Base-by-base conservation (phyloP, 92 coral and sea anemone genomes). In the Nematostella vectensis region DNA sequence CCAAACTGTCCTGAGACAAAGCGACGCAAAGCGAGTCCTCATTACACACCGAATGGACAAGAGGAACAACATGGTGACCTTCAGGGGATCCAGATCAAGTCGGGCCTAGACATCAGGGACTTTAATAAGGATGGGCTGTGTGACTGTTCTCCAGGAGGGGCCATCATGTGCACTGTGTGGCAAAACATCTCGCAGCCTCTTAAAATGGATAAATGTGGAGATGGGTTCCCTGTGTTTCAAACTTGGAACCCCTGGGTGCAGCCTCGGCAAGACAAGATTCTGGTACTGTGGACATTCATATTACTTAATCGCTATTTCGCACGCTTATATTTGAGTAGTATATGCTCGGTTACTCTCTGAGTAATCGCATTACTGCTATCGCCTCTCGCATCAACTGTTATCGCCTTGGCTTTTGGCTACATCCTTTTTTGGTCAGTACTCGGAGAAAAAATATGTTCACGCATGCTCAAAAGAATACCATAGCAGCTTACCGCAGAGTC, bases 181-280 rank as follows among this genome's bases (percentile, higher is more conserved):
- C 63, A 58, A 13, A 58, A 58, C 30, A 37, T 19, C 25, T 2
- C 44, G 1, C 63, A 58, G 63, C 47, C 63, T 29, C 31, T 58
- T 21, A 58, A 58, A 17, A 58, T 56, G 63, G 44, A 40, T 58
- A 16, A 12, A n/a, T 3, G 28, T 33, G 30, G n/a, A 0, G 30
- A 22, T 40, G 3, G 22, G 3, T 20, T 8, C 23, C 38, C 38
- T 22, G 63, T 58, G 16, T 58, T 58, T 58, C 63, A 37, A 39
- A 58, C 63, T 8, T 58, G 63, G 63, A 58, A 58, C 40, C 63
- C 63, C 6, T 58, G 63, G 63, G 43, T 58, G 6, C 38, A 58
- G 40, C 63, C 63, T 18, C 50, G 63, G 4, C 50, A 48, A 18
- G 63, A 58, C 1, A 58, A 58, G 40, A 50, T 58, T 4, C 43